These are phyloP conservation scores for Melanotaenia pygmaea DNA, from an alignment of 2,797 vertebrate species.

Conservation along the genomic window DNA sequence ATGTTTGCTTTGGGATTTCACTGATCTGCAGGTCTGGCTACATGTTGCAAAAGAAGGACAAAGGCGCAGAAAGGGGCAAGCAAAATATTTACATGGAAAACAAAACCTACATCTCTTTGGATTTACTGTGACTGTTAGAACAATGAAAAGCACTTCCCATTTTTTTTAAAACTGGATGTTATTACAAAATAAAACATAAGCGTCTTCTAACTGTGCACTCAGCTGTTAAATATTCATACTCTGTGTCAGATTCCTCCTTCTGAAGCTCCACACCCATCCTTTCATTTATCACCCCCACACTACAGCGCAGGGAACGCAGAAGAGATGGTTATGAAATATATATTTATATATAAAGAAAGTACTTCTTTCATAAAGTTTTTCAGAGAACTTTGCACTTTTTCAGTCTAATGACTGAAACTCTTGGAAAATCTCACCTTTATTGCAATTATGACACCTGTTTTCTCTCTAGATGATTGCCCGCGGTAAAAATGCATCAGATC, in stretches of 20 bases:
- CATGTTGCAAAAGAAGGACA: background rate
- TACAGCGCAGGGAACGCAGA: constrained; percentile 29
- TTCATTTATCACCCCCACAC: constrained; percentile 60
- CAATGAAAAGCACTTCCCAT: background rate
- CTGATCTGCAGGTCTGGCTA: constrained; percentile 18
- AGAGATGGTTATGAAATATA: constrained; percentile 23
- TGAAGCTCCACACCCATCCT: constrained; percentile 47
- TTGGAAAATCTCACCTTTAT: constrained; percentile 1
- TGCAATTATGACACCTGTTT: constrained; percentile 11
- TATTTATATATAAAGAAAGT: background rate
- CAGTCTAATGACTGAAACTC: background rate
- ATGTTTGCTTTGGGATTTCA: constrained; percentile 33
- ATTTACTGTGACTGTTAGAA: background rate
- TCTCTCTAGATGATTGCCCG: constrained; percentile 93
- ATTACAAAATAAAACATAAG: constrained; percentile 4
- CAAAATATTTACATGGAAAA: background rate
- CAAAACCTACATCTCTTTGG: background rate
- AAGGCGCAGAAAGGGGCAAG: background rate
- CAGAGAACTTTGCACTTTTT: background rate
- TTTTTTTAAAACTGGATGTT: background rate
- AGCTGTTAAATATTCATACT: constrained; percentile 79
- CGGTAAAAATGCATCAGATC: constrained; percentile 96
- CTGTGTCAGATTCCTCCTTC: constrained; percentile 69
- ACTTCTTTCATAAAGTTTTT: background rate
- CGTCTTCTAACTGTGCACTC: constrained; percentile 42